Base-by-base conservation (phyloP, 2,888 invertebrate species). In the Rosalia funebris region DNA sequence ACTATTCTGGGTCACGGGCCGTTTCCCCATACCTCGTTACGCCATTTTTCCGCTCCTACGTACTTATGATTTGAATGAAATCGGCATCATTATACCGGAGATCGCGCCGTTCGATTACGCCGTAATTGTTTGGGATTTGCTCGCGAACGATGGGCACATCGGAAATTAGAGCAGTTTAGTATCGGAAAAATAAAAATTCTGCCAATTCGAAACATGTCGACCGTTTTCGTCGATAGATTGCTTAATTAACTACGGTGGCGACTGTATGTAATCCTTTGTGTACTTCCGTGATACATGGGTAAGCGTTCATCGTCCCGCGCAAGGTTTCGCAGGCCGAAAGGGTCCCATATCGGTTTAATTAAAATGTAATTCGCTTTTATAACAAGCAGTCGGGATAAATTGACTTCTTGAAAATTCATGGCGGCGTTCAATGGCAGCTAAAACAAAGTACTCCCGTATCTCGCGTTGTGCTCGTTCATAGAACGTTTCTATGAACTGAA, bases 161-260 rank as follows among this genome's bases (percentile, higher is more conserved):
- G 41, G 41, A 41, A 41, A 41, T 41, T 41, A 17, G 17, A 17
- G 3, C 41, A 15, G 39, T 41, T 41, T n/a, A 11, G 17, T 17
- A 41, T 41, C 17, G 41, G 9, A 17, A 41, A 41, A 41, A 16
- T 17, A 41, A 41, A 41, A 41, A 41, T 41, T 41, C 17, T n/a
- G 17, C 17, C 41, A n/a, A 41, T 16, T 15, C n/a, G 16, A 17
- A 17, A n/a, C 17, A 19, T 41, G 25, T 5, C 37, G 41, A 5
- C 4, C 17, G n/a, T 41, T 41, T 15, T 37, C 15, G 25, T 5
- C 37, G 41, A 5, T 9, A 7, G n/a, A 16, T 41, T 15, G 19
- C 19, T 10, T 41, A 41, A 41, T 41, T 19, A 41, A 15, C 39
- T 2, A n/a, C 17, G 41, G 41, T 37, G 41, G 11, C 11, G 17